Percentiles rank a stretch among this genome's conserved stretches.
Conservation (phyloP, 2,888 invertebrate genomes). For the Erpobdella octoculata region DNA sequence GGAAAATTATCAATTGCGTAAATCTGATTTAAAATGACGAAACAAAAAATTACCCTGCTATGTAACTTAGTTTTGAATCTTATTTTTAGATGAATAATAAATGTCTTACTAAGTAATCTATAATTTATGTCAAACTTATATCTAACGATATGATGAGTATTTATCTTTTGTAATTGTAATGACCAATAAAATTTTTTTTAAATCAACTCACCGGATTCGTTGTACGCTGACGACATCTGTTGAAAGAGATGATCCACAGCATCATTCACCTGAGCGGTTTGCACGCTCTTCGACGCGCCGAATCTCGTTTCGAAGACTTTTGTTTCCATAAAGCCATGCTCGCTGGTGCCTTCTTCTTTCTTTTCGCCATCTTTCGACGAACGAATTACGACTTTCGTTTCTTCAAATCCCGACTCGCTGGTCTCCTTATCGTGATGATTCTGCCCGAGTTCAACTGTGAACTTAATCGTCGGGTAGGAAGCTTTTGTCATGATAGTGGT, state of each 20-base stretch:
- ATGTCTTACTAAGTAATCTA: too few species aligned
- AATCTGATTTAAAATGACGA: too few species aligned
- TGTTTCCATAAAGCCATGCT: conserved; percentile 29
- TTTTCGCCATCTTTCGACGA: not conserved
- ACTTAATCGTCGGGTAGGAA: conserved; percentile 14
- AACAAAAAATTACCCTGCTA: too few species aligned
- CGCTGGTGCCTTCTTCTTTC: not conserved
- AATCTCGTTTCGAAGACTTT: conserved; percentile 38
- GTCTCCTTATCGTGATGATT: conserved; percentile 17
- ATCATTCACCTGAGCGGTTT: not conserved
- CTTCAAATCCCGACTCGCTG: conserved; percentile 18
- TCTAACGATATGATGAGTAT: too few species aligned
- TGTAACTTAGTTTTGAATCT: too few species aligned
- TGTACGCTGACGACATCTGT: conserved; percentile 2
- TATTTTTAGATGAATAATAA: too few species aligned
- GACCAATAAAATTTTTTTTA: too few species aligned
- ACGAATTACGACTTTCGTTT: conserved; percentile 8
- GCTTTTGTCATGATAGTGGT: not conserved
- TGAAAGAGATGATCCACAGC: conserved; percentile 22
- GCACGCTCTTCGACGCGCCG: not conserved
- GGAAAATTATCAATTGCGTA: too few species aligned
- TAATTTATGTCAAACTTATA: too few species aligned
- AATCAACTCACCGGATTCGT: not conserved
- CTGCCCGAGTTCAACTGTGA: conserved; percentile 24
- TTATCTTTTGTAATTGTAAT: too few species aligned